A percentile compares a stretch with the other conserved stretches of the same genome.
These are phyloP conservation scores for Tyto alba DNA, from an alignment of 2,113 vertebrate genomes.

Conservation along the genomic window DNA sequence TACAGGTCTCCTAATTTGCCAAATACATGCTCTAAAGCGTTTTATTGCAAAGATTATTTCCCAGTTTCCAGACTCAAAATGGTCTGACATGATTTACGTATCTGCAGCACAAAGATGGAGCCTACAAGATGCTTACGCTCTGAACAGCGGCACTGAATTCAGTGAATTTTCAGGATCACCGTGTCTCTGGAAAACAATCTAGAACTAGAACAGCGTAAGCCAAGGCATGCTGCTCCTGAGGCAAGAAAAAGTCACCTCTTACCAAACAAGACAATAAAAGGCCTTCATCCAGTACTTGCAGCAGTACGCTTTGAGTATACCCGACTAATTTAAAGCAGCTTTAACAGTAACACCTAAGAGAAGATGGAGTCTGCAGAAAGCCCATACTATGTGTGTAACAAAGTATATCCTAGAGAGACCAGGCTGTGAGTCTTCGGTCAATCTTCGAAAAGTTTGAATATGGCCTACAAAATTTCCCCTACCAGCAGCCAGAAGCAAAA, in stretches of 20 bases:
- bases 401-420: background rate
- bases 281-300: background rate
- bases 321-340: background rate
- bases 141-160: background rate
- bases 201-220: background rate
- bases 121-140: background rate
- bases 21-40: background rate
- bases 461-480: background rate
- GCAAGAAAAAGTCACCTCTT: background rate
- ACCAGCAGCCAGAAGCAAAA: background rate
- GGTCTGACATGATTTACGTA: background rate
- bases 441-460: background rate
- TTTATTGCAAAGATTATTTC: background rate
- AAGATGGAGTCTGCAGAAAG: background rate
- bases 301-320: background rate
- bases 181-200: background rate
- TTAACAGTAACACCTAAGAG: background rate
- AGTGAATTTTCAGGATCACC: background rate
- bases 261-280: background rate
- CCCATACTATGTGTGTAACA: fast-evolving
- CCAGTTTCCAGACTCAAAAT: background rate
- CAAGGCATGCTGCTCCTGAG: background rate
- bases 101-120: background rate
- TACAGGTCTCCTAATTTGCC: background rate
- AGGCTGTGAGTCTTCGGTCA: background rate